Base-by-base conservation (phyloP, 2,797 vertebrate species). In the Gallinago solitaria region DNA sequence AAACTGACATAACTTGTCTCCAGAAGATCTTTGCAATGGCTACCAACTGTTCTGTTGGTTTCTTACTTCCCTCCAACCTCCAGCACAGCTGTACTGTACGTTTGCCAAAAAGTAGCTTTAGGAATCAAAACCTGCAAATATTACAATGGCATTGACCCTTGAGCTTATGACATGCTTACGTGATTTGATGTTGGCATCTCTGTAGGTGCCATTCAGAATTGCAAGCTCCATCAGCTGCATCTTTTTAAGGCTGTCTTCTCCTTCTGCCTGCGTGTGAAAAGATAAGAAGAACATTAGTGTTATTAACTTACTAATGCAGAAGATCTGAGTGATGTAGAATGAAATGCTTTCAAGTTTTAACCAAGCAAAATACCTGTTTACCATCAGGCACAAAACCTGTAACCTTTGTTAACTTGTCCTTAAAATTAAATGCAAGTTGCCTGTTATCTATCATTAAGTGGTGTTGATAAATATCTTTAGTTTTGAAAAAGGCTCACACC, bases 201-300 rank as follows among this genome's bases (percentile, higher is more conserved):
- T 98, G 98, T 99, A 99, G 88, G 99, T 99, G 98, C 99, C 99
- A 43, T 99, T 99, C 97, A 99, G 98, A 97, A 99, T 99, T 87
- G 99, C 99, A 90, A 99, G 98, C 98, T 99, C 99, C 99, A 99
- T 99, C 98, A 99, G 97, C 97, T 99, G 99, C 99, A 99, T 99
- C 98, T 99, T 99, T 98, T 99, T 99, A 98, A 99, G 98, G 98
- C 99, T 99, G 98, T 99, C 99, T 97, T 99, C 99, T 92, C 99
- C 99, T 98, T 99, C 99, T 43, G 99, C 99, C 99, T 99, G 85
- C 4, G 20, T 32, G 63, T 11, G 59, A 96, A 77, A 97, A 97
- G 76, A 71, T 30, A 10, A 54, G 74, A 83, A 79, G 12, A 80
- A 71, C 61, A 67, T 75, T 54, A 90, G 41, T 47, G 68, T 93